Evolutionary conservation across 2,888 invertebrate genomes (phyloP).

Genomic region (Colostygia pectinataria): DNA sequence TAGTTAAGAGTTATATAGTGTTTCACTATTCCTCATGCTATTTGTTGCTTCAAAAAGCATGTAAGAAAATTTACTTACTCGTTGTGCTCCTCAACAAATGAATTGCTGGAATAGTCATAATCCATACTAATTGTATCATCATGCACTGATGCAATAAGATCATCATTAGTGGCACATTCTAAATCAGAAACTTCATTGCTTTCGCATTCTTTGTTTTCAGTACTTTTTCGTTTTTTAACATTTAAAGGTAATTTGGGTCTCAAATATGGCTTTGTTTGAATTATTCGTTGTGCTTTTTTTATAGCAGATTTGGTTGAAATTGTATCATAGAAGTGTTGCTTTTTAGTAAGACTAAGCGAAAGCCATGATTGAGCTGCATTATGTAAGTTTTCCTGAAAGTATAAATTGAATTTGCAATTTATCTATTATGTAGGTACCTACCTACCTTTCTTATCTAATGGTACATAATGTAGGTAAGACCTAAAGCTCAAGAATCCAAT

Average conservation of each 20-base stretch:
- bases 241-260: conserved; percentile 36
- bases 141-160: background rate
- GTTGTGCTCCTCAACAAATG: conserved; percentile 5
- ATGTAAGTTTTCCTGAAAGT: conserved; percentile 42
- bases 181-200: background rate
- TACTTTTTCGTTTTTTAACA: background rate
- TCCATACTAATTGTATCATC: conserved; percentile 6
- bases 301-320: conserved; percentile 18
- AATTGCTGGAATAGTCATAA: conserved; percentile 2
- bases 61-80: background rate
- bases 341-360: conserved; percentile 55
- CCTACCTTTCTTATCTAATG: background rate
- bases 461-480: background rate
- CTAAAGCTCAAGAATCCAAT: too few relatives aligned
- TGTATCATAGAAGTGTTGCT: conserved; percentile 46
- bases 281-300: conserved; percentile 45
- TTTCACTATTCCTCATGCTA: too few relatives aligned
- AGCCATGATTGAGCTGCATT: conserved; percentile 65
- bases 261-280: conserved; percentile 56
- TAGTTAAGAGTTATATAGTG: too few relatives aligned
- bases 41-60: too few relatives aligned
- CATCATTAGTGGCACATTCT: background rate
- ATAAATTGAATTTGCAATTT: too few relatives aligned
- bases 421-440: background rate
- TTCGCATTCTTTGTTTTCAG: conserved; percentile 1